phyloP scores from a whole-genome alignment of 2,113 vertebrate genomes.

The Rhynchopsitta pachyrhyncha region DNA sequence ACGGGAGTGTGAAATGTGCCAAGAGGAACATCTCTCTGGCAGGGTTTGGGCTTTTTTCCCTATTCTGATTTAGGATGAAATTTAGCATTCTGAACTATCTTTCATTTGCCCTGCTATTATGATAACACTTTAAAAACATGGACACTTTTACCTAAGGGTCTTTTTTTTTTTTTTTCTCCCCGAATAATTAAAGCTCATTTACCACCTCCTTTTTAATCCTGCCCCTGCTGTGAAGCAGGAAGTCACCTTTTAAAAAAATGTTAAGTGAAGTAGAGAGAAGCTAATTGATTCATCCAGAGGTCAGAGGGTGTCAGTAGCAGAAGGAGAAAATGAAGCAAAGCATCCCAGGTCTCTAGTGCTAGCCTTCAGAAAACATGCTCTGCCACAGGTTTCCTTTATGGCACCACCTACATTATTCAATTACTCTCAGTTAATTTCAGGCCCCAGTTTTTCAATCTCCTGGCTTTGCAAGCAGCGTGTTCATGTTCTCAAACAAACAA shows the following conservation, averaged over 20 bases:
- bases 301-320: background rate
- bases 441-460: background rate
- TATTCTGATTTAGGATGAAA: background rate
- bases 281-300: constrained; percentile 5
- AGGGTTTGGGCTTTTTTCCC: background rate
- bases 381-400: background rate
- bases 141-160: background rate
- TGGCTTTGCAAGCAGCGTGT: constrained; percentile 15
- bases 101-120: background rate
- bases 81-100: background rate
- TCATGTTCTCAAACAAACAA: constrained; percentile 48
- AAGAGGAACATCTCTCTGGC: background rate
- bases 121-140: background rate
- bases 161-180: background rate
- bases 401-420: background rate
- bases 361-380: background rate
- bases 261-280: constrained; percentile 7
- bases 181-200: background rate
- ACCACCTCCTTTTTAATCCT: background rate
- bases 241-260: constrained; percentile 1
- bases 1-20: accelerated
- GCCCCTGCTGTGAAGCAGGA: constrained; percentile 41
- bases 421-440: background rate
- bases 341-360: background rate
- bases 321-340: background rate